phyloP scores from a whole-genome alignment of 2,888 invertebrate species.

The Siphlonurus alternatus region DNA sequence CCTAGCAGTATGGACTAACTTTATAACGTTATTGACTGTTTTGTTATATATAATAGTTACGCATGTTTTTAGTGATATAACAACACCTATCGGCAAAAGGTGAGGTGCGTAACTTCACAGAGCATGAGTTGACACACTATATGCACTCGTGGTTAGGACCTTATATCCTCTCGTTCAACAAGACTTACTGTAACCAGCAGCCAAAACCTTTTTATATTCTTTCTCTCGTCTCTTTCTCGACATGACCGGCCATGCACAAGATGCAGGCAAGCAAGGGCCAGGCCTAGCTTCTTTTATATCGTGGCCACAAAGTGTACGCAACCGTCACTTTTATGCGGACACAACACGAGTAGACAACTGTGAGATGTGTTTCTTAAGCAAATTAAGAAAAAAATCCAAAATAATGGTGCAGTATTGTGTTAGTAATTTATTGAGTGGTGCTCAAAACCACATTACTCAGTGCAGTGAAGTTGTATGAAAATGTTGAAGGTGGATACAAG shows the following conservation, averaged over 20 bases:
- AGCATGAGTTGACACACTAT: neutral
- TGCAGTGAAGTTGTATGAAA: too few species aligned
- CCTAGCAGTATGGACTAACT: too few species aligned
- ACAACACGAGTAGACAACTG: neutral
- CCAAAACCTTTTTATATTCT: neutral
- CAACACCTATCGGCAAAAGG: neutral
- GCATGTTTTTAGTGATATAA: too few species aligned
- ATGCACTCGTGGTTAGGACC: neutral
- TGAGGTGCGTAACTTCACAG: too few species aligned
- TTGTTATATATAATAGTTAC: too few species aligned
- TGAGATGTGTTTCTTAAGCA: too few species aligned
- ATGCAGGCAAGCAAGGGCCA: neutral
- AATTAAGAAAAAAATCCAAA: too few species aligned
- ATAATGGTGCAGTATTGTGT: too few species aligned
- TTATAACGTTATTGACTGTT: too few species aligned
- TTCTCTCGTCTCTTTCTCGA: neutral
- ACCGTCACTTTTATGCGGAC: neutral
- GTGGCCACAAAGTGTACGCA: neutral
- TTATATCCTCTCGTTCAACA: neutral
- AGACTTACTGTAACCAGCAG: neutral
- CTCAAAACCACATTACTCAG: too few species aligned
- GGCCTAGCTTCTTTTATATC: neutral
- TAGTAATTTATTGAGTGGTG: too few species aligned
- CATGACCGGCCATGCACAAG: neutral
- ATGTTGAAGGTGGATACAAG: too few species aligned